These are phyloP conservation scores for Porites lutea DNA, from an alignment of 64 coral and sea anemone species.

Conservation along the genomic window DNA sequence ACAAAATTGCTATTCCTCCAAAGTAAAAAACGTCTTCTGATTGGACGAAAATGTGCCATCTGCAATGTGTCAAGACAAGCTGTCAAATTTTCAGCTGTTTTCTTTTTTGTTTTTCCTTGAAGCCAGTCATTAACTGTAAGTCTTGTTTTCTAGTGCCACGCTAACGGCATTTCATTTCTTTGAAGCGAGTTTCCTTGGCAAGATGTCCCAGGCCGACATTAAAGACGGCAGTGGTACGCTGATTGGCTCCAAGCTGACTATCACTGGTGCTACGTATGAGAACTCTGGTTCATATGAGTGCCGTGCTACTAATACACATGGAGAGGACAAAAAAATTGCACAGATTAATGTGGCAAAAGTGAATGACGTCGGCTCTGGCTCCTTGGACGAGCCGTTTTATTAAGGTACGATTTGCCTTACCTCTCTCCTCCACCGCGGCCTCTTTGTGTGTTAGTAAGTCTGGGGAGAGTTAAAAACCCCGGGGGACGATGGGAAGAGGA, in stretches of 20 bases:
- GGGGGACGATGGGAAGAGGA: too few species aligned
- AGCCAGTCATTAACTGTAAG: too few species aligned
- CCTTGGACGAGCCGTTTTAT: neutral
- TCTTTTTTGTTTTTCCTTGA: too few species aligned
- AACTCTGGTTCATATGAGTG: constrained; percentile 63
- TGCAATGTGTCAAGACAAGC: too few species aligned
- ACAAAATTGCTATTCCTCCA: too few species aligned
- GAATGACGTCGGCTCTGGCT: constrained; percentile 14
- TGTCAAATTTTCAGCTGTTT: too few species aligned
- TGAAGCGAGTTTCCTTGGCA: constrained; percentile 53
- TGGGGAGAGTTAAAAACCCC: too few species aligned
- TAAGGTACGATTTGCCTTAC: neutral
- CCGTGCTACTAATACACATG: constrained; percentile 18
- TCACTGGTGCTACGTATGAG: constrained; percentile 10
- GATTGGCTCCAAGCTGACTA: constrained; percentile 48
- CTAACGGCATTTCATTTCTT: neutral
- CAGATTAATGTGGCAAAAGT: constrained; percentile 43
- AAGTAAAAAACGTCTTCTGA: too few species aligned
- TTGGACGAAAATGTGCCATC: too few species aligned
- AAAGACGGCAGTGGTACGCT: neutral
- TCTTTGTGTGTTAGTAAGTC: neutral
- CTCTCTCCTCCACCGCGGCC: too few species aligned
- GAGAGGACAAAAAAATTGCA: neutral
- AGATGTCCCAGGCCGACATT: constrained; percentile 5
- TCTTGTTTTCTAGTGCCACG: too few species aligned